Evolutionary conservation across 2,888 invertebrate species (phyloP).

Genomic region (Caenorhabditis drosophilae): DNA sequence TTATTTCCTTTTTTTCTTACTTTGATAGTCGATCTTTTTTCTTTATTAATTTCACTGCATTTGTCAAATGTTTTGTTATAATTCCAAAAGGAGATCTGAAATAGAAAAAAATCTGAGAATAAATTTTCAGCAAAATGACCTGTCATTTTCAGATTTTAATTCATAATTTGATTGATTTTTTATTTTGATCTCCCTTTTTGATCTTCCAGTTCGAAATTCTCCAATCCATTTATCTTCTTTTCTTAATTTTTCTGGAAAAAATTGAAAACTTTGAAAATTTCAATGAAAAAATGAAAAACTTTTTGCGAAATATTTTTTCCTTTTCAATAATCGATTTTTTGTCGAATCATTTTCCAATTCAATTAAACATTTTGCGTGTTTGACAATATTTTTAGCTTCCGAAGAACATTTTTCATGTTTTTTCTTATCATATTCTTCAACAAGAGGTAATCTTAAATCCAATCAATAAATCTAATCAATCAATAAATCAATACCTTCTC

Average conservation of each 20-base stretch:
- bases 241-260: background rate
- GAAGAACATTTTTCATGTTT: slow-evolving; percentile 38
- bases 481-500: slow-evolving; percentile 14
- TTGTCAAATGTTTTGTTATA: slow-evolving; percentile 18
- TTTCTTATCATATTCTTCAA: slow-evolving; percentile 26
- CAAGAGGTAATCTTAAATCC: slow-evolving; percentile 20
- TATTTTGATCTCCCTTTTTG: slow-evolving; percentile 19
- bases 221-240: slow-evolving; percentile 17
- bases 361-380: slow-evolving; percentile 48
- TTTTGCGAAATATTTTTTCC: slow-evolving; percentile 19
- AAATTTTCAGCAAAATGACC: slow-evolving; percentile 2
- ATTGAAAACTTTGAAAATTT: too few relatives aligned
- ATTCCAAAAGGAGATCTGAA: slow-evolving; percentile 20
- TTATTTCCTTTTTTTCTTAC: too few relatives aligned
- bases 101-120: background rate
- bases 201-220: slow-evolving; percentile 13
- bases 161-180: slow-evolving; percentile 10
- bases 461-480: background rate
- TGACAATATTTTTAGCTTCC: slow-evolving; percentile 32
- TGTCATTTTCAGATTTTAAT: slow-evolving; percentile 15
- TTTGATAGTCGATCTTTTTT: slow-evolving; percentile 11
- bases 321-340: slow-evolving; percentile 8
- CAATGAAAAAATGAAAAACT: background rate
- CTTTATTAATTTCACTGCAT: slow-evolving; percentile 20
- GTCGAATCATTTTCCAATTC: slow-evolving; percentile 20